phyloP scores from a whole-genome alignment of 2,797 vertebrate genomes.

The Coendou prehensilis region DNA sequence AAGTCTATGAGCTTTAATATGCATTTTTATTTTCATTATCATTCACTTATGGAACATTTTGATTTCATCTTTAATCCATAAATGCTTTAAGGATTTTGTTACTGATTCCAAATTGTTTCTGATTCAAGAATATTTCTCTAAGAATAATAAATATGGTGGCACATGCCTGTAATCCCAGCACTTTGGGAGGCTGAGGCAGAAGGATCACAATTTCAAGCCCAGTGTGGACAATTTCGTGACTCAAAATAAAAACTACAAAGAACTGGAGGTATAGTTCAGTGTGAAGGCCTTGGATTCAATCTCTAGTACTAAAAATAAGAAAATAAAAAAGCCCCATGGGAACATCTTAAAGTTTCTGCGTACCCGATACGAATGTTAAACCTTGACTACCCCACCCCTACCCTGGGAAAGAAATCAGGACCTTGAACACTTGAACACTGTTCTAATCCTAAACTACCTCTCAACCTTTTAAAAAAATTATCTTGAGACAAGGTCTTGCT shows the following conservation, averaged over 20 bases:
- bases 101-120: neutral
- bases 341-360: neutral
- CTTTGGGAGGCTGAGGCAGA: too few species aligned
- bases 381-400: neutral
- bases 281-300: too few species aligned
- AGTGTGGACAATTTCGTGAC: neutral
- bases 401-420: neutral
- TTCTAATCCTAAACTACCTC: neutral
- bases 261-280: neutral
- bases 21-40: neutral
- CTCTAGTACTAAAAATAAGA: too few species aligned
- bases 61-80: neutral
- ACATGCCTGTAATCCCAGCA: too few species aligned
- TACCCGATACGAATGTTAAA: neutral
- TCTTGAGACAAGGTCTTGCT: neutral
- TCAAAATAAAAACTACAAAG: neutral
- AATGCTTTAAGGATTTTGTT: neutral
- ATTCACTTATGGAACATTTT: neutral
- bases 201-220: neutral
- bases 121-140: neutral
- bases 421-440: neutral
- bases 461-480: neutral
- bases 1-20: neutral
- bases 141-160: neutral
- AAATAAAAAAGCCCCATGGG: neutral